These are phyloP conservation scores for Drosophila tani DNA, from an alignment of 1,140 invertebrate species.

Conservation along the genomic window DNA sequence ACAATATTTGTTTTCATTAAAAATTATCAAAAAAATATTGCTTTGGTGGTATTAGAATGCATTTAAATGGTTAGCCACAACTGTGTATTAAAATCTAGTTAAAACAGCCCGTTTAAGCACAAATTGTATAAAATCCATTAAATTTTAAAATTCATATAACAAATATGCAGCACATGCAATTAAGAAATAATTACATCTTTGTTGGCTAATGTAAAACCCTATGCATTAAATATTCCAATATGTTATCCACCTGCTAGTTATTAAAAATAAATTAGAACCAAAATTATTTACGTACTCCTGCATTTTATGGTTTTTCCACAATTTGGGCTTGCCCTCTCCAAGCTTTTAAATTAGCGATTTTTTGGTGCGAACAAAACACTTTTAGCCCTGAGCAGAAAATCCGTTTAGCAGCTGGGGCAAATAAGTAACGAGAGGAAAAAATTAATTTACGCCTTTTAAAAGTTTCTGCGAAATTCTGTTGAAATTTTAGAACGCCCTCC, in stretches of 20 bases:
- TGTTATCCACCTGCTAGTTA: not conserved
- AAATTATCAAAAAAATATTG: not conserved
- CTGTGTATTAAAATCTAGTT: not conserved
- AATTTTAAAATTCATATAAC: not conserved
- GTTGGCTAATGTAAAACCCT: not conserved
- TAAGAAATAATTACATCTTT: not conserved
- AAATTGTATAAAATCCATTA: not conserved
- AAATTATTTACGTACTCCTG: not conserved
- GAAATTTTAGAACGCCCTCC: not conserved
- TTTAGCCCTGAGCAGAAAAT: not conserved
- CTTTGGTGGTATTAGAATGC: no score
- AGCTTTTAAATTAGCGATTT: not conserved
- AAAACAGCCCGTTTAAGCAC: not conserved
- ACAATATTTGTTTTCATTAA: not conserved
- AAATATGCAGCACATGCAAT: not conserved
- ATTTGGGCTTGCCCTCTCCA: not conserved
- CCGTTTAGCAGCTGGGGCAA: not conserved
- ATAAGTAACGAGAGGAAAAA: not conserved
- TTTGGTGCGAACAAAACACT: not conserved
- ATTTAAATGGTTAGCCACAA: not conserved
- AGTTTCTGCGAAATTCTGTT: not conserved
- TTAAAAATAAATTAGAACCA: not conserved
- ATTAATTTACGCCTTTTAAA: constrained; percentile 4
- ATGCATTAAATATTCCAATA: not conserved
- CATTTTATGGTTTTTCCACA: not conserved